Evolutionary conservation across 2,888 invertebrate genomes (phyloP).

Genomic region (Bombyx huttoni): DNA sequence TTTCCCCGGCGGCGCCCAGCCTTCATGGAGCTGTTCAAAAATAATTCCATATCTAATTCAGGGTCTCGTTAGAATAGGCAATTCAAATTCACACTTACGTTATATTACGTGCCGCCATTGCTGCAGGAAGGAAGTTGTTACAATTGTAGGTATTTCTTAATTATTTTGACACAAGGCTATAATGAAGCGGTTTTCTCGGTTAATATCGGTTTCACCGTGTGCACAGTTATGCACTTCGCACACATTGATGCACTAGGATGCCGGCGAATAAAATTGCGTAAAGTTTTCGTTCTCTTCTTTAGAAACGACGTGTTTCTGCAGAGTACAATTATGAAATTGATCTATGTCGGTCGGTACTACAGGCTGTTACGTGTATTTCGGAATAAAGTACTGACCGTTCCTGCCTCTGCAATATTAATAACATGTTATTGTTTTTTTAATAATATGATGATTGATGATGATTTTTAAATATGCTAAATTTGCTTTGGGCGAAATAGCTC

Average conservation of each 20-base stretch:
- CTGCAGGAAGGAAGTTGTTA: slow-evolving; percentile 13
- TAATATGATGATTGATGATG: not conserved
- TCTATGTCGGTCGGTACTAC: slow-evolving; percentile 4
- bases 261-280: slow-evolving; percentile 8
- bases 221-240: not conserved
- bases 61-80: slow-evolving; percentile 7
- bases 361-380: not conserved
- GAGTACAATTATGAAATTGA: slow-evolving; percentile 16
- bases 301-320: slow-evolving; percentile 13
- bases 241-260: not conserved
- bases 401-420: not conserved
- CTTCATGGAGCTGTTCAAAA: slow-evolving; percentile 7
- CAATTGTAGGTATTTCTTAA: slow-evolving; percentile 9
- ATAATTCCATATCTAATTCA: not conserved
- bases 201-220: not conserved
- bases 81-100: slow-evolving; percentile 3
- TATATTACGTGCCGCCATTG: slow-evolving; percentile 6
- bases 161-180: slow-evolving; percentile 9
- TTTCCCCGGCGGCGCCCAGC: slow-evolving; percentile 23
- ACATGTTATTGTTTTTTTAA: not conserved
- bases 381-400: not conserved
- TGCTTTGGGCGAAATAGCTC: not conserved
- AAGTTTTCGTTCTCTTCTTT: slow-evolving; percentile 2
- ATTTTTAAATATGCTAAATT: not conserved
- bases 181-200: slow-evolving; percentile 1